These are phyloP conservation scores for Anoplolepis gracilipes DNA, from an alignment of 1,140 invertebrate species.

Conservation along the genomic window DNA sequence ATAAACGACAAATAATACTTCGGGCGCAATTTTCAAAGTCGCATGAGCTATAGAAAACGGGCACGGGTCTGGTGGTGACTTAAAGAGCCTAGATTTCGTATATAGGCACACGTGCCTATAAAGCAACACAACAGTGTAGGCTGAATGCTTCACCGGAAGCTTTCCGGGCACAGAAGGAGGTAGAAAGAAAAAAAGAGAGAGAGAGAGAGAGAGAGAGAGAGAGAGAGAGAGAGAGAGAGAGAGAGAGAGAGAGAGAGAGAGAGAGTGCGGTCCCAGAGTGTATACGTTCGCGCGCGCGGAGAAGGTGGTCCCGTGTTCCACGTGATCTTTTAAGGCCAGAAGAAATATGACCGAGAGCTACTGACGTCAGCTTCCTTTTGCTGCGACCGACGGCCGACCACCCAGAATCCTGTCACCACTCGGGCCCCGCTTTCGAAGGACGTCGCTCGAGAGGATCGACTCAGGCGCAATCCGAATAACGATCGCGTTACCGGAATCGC, in stretches of 20 bases:
- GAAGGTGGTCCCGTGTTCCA: slow-evolving; percentile 72
- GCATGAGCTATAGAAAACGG: neutral
- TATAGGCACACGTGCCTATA: neutral
- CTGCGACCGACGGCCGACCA: slow-evolving; percentile 80
- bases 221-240: neutral
- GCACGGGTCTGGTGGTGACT: neutral
- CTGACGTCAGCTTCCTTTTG: slow-evolving; percentile 80
- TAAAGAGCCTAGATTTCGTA: neutral
- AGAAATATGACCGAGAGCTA: slow-evolving; percentile 82
- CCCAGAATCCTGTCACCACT: slow-evolving; percentile 84
- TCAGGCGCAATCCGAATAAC: slow-evolving; percentile 54
- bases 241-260: neutral
- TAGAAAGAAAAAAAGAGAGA: neutral
- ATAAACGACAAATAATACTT: neutral
- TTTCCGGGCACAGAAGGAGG: slow-evolving; percentile 60
- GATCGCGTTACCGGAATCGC: slow-evolving; percentile 70
- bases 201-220: too few species aligned
- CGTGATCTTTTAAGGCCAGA: slow-evolving; percentile 76
- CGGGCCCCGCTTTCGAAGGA: slow-evolving; percentile 65
- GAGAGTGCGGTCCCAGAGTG: neutral
- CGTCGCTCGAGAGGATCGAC: slow-evolving; percentile 69
- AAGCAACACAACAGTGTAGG: slow-evolving; percentile 12
- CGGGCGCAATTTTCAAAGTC: neutral
- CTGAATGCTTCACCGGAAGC: slow-evolving; percentile 63
- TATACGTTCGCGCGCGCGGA: slow-evolving; percentile 11